Base-by-base conservation (phyloP, 2,113 vertebrate species). In the Paedocypris sp. region DNA sequence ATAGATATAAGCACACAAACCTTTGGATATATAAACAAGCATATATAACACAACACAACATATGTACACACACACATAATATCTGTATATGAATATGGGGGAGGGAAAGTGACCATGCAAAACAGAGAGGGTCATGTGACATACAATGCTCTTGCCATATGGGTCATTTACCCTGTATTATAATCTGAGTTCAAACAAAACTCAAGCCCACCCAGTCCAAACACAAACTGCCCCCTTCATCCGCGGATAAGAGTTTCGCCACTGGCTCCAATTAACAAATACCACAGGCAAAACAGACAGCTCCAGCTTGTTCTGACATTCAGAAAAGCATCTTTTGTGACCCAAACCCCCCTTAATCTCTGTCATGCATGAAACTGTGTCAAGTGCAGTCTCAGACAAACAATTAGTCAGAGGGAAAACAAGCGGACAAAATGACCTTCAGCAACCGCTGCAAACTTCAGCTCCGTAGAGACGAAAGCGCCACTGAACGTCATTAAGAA, bases 51-150 rank as follows among this genome's bases (percentile, higher is more conserved):
- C n/a, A n/a, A n/a, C n/a, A n/a, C n/a, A n/a, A n/a, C n/a, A n/a
- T n/a, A n/a, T n/a, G n/a, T n/a, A n/a, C n/a, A n/a, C n/a, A n/a
- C n/a, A n/a, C n/a, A n/a, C n/a, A n/a, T n/a, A n/a, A n/a, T n/a
- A n/a, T n/a, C n/a, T n/a, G 25, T 15, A 49, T 31, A 4, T 51
- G 48, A 8, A 3, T 6, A 20, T 23, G 41, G 20, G 42, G 61
- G 5, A 4, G 26, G 47, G 56, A 23, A 4, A 64, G 57, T 62
- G 53, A 62, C 22, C 7, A 26, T 60, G 45, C 65, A 67, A 66
- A 70, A 72, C 43, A n/a, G 25, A 8, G 41, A 60, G 25, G 75
- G 72, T 78, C 72, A 73, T 66, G 63, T 67, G 60, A 65, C 52
- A 22, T 33, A 36, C 39, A 69, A 60, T 12, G 12, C 7, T 68